Base-by-base conservation (phyloP, 2,888 invertebrate species). In the Incurvaria masculella region DNA sequence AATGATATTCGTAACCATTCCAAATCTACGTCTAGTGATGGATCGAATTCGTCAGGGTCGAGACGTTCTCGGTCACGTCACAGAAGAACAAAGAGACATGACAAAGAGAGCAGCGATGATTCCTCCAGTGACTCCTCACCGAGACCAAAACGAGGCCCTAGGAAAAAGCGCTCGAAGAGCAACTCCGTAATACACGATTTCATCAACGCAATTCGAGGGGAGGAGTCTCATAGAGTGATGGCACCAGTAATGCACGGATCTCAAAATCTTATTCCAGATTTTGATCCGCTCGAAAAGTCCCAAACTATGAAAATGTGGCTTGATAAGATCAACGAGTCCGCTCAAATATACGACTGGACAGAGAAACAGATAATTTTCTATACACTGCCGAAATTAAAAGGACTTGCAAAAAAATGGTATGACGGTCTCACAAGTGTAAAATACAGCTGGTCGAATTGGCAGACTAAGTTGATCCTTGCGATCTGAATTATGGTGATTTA, bases 371-470 rank as follows among this genome's bases (percentile, higher is more conserved):
- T 40, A 16, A 41, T 44, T n/a, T 40, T 43, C 18, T 49, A 46
- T 46, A 42, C 49, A 5, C 40, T 46, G 23, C 49, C 49, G 4
- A 46, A 46, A 16, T 23, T 49, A 5, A 38, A 21, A 8, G 49
- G 49, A 17, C 11, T 46, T 20, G 49, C 49, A 19, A 40, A 49
- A 21, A 40, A 42, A 27, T 49, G 49, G 49, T 46, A 49, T 21
- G 49, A 49, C 6, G 49, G 49, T 2, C 23, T 43, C 16, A 19
- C 43, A 2, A 40, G 39, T 8, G 38, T 49, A 1, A n/a, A 43
- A 11, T 45, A 51, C 20, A 33, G 52, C 2, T 55, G 55, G 53
- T 18, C 19, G 1, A 51, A 51, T 27, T 55, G 55, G 55, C 53
- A 55, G 19, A 23, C 40, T 3, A 55, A 55, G 27, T 45, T 55